Evolutionary conservation across 2,888 invertebrate genomes (phyloP).

Genomic region (Spisula subtruncata): DNA sequence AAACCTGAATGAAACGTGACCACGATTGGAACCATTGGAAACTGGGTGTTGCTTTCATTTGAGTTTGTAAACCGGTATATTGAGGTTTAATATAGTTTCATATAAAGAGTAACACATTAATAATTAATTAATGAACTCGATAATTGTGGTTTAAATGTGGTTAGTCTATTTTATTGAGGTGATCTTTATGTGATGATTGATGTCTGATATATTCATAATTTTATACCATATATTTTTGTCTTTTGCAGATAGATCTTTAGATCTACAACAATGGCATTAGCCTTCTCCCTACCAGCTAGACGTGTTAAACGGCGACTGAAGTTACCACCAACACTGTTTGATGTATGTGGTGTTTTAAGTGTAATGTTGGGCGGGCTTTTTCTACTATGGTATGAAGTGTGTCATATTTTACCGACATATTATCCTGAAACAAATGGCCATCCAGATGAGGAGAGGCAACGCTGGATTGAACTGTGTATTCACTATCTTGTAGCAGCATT

Average conservation of each 20-base stretch:
- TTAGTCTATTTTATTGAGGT: too few species aligned
- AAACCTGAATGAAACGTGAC: too few species aligned
- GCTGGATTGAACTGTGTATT: conserved; percentile 32
- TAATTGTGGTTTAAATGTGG: too few species aligned
- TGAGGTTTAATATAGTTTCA: too few species aligned
- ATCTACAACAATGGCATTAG: conserved; percentile 24
- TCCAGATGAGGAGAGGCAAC: not conserved
- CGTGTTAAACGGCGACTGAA: conserved; percentile 45
- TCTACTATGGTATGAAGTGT: conserved; percentile 81
- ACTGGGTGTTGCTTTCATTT: too few species aligned
- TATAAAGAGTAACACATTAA: too few species aligned
- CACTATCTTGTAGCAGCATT: conserved; percentile 90
- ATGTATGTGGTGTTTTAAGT: conserved; percentile 67
- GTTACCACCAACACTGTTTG: conserved; percentile 66
- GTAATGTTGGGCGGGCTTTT: conserved; percentile 81
- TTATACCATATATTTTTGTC: too few species aligned
- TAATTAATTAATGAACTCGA: too few species aligned
- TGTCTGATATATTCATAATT: too few species aligned
- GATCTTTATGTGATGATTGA: too few species aligned
- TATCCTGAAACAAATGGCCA: conserved; percentile 39
- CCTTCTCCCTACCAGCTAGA: conserved; percentile 41
- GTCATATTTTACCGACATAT: conserved; percentile 77
- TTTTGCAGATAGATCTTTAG: conserved; percentile 21
- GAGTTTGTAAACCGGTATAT: too few species aligned
- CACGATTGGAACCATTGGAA: too few species aligned